Base-by-base conservation (phyloP, 2,888 invertebrate genomes). In the Scrobipalpa costella region DNA sequence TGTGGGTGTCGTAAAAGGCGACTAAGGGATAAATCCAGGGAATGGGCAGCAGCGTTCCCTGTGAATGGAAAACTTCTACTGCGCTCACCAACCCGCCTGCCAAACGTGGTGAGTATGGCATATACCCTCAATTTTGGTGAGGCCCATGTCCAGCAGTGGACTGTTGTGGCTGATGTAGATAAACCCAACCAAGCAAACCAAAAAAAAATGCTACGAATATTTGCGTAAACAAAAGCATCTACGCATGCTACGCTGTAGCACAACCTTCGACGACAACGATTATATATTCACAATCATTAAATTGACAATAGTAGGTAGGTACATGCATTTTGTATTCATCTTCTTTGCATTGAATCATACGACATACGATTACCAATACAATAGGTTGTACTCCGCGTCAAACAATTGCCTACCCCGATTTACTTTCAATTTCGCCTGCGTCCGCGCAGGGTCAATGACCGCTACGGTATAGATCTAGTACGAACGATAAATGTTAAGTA, bases 341-440 rank as follows among this genome's bases (percentile, higher is more conserved):
- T 27, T 52, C 13, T 27, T 52, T 52, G 27, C 50, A 52, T 27
- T 52, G 27, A 52, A 52, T 52, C 50, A 19, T 15, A 44, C 44
- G 0, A 44, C 3, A 44, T 15, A 3, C n/a, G 15, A 15, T n/a
- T 44, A 6, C 15, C 44, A 44, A 15, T 44, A 44, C 44, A 44
- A 44, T 52, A 52, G 50, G 21, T n/a, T 33, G 55, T 34, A 13
- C 52, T 49, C 9, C 11, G 27, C 15, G 38, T 9, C 38, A 6
- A 38, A 57, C 57, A 57, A 38, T 57, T 36, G 61, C n/a, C 55
- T 80, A 80, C 79, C 72, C 73, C 75, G 61, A 70, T 74, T 70
- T 69, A 80, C 84, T 84, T 81, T 84, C 81, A 70, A 68, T 84
- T 82, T 82, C 83, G 61, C 69, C 65, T 67, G 73, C 75, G 69